Base-by-base conservation (phyloP, 2,113 vertebrate genomes). In the Dromaius novaehollandiae region DNA sequence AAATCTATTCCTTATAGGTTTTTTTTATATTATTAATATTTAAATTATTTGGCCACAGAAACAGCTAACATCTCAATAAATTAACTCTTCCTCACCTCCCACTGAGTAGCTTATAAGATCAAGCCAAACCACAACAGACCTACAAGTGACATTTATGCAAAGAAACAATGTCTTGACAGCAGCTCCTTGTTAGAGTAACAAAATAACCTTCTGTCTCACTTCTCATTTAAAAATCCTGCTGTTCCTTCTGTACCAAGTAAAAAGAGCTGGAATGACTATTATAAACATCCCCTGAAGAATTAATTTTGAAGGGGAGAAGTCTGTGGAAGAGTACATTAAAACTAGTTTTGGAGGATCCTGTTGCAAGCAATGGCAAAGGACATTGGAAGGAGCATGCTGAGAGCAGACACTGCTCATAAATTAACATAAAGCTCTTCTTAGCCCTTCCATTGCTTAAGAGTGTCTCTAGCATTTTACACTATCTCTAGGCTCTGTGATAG, bases 71-170 rank as follows among this genome's bases (percentile, higher is more conserved):
- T 46, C 24, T n/a, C 2, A 0, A 46, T 1, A 38, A 25, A 60
- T 38, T 8, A 28, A 51, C 15, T 3, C 18, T 63, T 8, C 64
- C 19, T 68, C 11, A 8, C 24, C 34, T 88, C 5, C 2, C 36
- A 50, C 7, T 1, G 1, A 77, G 9, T 4, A 2, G 65, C 48
- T 51, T 1, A 40, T 4, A 20, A 34, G 30, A 7, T 2, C 14
- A 55, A 30, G 30, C 58, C 44, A 25, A 30, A 26, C 9, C 40
- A 48, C n/a, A 13, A 40, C 28, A 38, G 26, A 55, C 19, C 2
- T 1, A 68, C 0, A n/a, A 28, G 21, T 2, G 50, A 3, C 11
- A 12, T 4, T n/a, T 7, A 16, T 6, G 3, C 81, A 77, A 26
- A 51, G 28, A 46, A 50, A 44, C 5, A 22, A 42, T 15, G 12